phyloP scores from a whole-genome alignment of 2,113 vertebrate genomes.

The Clarias macrocephalus region DNA sequence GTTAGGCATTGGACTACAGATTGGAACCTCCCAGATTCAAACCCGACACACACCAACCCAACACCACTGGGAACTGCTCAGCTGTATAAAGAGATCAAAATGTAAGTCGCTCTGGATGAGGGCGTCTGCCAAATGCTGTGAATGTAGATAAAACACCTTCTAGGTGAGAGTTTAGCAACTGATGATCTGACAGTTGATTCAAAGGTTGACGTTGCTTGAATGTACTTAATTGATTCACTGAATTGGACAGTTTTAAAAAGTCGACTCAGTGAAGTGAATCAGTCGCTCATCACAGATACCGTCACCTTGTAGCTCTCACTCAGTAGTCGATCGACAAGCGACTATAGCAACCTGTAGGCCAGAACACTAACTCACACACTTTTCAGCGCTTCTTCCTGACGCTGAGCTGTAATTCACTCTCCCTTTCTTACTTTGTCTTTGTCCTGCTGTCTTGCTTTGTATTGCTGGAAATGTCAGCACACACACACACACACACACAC shows the following conservation, averaged over 20 bases:
- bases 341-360: neutral
- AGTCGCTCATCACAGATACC: neutral
- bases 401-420: slow-evolving; percentile 31
- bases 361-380: neutral
- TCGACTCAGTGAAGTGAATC: neutral
- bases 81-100: too few relatives aligned
- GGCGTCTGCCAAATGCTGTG: too few relatives aligned
- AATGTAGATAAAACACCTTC: neutral
- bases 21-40: too few relatives aligned
- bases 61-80: too few relatives aligned
- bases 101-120: too few relatives aligned
- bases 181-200: neutral
- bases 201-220: neutral
- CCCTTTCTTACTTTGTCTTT: neutral
- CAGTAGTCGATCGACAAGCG: neutral
- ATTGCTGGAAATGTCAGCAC: slow-evolving; percentile 1
- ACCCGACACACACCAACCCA: too few relatives aligned
- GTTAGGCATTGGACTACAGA: too few relatives aligned
- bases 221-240: neutral
- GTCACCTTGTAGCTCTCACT: neutral
- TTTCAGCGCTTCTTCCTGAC: slow-evolving; percentile 40
- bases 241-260: neutral
- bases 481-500: neutral
- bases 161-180: neutral
- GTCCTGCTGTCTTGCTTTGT: neutral